These are phyloP conservation scores for Hybos culiciformis DNA, from an alignment of 2,888 invertebrate genomes.

Conservation along the genomic window DNA sequence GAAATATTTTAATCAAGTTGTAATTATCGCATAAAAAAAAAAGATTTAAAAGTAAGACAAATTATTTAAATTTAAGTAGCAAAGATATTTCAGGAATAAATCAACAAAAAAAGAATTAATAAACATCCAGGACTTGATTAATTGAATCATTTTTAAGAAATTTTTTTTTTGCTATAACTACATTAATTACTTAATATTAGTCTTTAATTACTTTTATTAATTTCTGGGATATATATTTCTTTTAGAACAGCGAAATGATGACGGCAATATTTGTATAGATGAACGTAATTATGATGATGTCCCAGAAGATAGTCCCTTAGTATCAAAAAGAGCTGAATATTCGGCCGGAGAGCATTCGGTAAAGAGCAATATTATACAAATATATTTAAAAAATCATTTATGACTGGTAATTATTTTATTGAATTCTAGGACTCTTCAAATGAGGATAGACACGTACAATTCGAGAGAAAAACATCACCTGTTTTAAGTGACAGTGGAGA, in stretches of 20 bases:
- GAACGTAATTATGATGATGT: slow-evolving; percentile 32
- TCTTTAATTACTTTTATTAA: not conserved
- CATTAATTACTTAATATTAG: not conserved
- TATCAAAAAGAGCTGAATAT: slow-evolving; percentile 36
- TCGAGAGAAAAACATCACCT: slow-evolving; percentile 29
- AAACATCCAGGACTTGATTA: too few relatives aligned
- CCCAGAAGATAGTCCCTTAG: slow-evolving; percentile 34
- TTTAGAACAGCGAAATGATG: slow-evolving; percentile 24
- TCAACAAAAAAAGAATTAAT: too few relatives aligned
- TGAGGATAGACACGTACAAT: slow-evolving; percentile 40
- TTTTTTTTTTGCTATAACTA: not conserved
- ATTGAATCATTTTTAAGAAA: not conserved
- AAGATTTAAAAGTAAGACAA: too few relatives aligned
- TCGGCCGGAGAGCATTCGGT: slow-evolving; percentile 29
- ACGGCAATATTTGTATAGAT: slow-evolving; percentile 10
- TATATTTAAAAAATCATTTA: not conserved
- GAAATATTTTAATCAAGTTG: too few relatives aligned
- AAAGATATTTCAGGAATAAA: too few relatives aligned
- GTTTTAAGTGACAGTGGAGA: slow-evolving; percentile 29
- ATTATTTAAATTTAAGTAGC: too few relatives aligned
- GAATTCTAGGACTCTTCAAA: slow-evolving; percentile 27
- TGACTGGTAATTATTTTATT: not conserved
- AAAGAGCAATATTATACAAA: slow-evolving; percentile 8
- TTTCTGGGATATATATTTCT: slow-evolving; percentile 4
- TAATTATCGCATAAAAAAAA: too few relatives aligned